Evolutionary conservation across 2,797 vertebrate genomes (phyloP).

Genomic region (Clarias platycephalus): DNA sequence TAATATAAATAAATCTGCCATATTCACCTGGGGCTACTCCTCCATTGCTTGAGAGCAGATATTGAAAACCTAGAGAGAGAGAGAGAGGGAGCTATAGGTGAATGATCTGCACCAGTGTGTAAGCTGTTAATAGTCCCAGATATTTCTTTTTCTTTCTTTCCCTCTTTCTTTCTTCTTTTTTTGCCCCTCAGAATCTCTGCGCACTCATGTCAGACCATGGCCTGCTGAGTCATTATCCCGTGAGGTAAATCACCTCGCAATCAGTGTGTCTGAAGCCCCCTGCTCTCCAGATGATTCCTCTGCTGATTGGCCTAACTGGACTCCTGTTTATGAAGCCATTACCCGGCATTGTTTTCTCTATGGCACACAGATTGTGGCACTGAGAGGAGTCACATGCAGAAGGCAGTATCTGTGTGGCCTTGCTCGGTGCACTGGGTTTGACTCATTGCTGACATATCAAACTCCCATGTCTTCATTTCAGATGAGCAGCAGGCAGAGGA

Average conservation of each 20-base stretch:
- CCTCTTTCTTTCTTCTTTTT: slow-evolving; percentile 1
- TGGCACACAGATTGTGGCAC: slow-evolving; percentile 70
- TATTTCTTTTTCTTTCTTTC: slow-evolving; percentile 13
- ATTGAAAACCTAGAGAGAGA: slow-evolving; percentile 13
- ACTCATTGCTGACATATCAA: slow-evolving; percentile 21
- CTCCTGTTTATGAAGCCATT: slow-evolving; percentile 76
- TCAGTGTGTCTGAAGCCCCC: slow-evolving; percentile 73
- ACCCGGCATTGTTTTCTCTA: slow-evolving; percentile 77
- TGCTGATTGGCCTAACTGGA: slow-evolving; percentile 81
- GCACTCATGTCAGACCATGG: slow-evolving; percentile 65
- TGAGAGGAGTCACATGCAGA: slow-evolving; percentile 69
- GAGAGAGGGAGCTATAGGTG: slow-evolving; percentile 23
- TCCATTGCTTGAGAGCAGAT: slow-evolving; percentile 32
- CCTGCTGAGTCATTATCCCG: slow-evolving; percentile 71
- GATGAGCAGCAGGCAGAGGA: slow-evolving; percentile 22
- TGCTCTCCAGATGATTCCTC: slow-evolving; percentile 77
- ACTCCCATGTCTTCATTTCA: slow-evolving; percentile 17
- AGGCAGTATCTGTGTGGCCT: slow-evolving; percentile 49
- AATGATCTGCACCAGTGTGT: slow-evolving; percentile 37
- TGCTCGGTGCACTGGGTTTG: slow-evolving; percentile 18
- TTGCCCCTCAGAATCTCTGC: slow-evolving; percentile 32
- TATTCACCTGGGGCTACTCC: slow-evolving; percentile 55
- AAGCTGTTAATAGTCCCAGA: slow-evolving; percentile 26
- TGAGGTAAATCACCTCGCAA: slow-evolving; percentile 79
- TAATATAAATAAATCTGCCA: slow-evolving; percentile 61